Conservation (phyloP, 1,140 invertebrate species). For the Brachionus angularis region DNA sequence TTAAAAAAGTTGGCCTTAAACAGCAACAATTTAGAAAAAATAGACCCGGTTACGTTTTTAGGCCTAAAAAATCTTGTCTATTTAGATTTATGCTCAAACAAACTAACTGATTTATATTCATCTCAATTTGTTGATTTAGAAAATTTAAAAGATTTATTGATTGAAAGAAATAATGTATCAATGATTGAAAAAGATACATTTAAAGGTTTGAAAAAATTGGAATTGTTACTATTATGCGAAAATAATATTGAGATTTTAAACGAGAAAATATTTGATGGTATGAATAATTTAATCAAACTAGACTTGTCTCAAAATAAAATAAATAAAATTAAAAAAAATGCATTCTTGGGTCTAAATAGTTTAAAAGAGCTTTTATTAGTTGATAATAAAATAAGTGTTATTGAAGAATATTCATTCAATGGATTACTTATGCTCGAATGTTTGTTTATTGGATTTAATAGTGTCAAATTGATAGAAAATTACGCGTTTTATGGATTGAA, state of each 20-base stretch:
- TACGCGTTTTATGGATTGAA: constrained; percentile 6
- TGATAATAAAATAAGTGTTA: background rate
- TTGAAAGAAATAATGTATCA: background rate
- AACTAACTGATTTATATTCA: background rate
- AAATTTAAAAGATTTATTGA: background rate
- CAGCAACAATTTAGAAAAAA: background rate
- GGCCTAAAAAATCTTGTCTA: background rate
- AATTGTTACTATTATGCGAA: background rate
- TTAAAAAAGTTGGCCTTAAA: constrained; percentile 26
- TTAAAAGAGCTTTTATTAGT: background rate
- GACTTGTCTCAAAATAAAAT: constrained; percentile 6
- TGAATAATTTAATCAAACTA: constrained; percentile 1
- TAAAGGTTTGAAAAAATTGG: background rate
- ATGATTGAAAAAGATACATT: background rate
- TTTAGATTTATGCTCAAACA: constrained; percentile 11
- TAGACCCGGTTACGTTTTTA: background rate
- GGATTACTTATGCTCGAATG: background rate
- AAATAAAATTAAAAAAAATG: background rate
- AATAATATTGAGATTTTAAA: background rate
- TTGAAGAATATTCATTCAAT: background rate
- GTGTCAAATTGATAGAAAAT: background rate
- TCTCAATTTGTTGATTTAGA: background rate
- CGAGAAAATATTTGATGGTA: background rate
- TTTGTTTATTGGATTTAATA: constrained; percentile 7
- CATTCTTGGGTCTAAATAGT: background rate